Evolutionary conservation across 2,113 vertebrate species (phyloP).

Genomic region (human (Homo sapiens)): DNA sequence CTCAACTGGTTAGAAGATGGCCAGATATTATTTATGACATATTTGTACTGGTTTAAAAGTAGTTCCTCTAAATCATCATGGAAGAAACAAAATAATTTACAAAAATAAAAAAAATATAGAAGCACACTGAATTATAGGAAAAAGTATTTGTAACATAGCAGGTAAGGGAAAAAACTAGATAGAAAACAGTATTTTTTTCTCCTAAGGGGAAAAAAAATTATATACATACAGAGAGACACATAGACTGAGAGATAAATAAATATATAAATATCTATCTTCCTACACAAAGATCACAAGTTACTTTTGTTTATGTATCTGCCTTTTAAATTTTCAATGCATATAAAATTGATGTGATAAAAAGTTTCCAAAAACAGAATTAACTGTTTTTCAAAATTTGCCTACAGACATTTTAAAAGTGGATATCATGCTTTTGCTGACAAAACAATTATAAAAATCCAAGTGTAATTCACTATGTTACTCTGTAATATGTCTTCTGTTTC

Average conservation of each 20-base stretch:
- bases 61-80: no score
- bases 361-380: background rate
- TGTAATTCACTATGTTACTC: background rate
- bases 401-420: background rate
- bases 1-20: no score
- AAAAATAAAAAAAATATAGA: background rate
- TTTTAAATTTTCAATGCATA: background rate
- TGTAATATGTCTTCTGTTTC: background rate
- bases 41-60: no score
- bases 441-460: background rate
- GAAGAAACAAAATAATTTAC: no score
- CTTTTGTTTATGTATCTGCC: background rate
- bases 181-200: background rate
- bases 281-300: background rate
- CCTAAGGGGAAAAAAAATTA: background rate
- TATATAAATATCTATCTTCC: background rate
- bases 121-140: background rate
- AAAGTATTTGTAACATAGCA: background rate
- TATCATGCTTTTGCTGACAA: background rate
- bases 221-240: background rate
- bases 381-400: background rate
- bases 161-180: background rate
- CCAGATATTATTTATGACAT: no score
- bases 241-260: background rate
- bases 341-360: background rate